Base-by-base conservation (phyloP, 2,888 invertebrate genomes). In the Altica lythri region DNA sequence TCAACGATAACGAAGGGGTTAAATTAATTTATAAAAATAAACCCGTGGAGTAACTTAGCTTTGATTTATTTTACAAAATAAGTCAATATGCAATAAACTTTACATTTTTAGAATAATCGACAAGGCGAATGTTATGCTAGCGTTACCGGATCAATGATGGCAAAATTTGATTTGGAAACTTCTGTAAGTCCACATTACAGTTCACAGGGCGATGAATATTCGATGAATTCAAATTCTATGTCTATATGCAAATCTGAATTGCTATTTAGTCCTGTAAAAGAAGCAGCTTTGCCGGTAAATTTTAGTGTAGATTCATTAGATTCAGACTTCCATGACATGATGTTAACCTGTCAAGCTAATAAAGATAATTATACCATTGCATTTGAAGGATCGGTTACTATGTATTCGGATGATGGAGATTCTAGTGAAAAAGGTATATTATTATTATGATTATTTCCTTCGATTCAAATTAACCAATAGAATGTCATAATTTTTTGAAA, bases 351-450 rank as follows among this genome's bases (percentile, higher is more conserved):
- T 76, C 90, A 90, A 78, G 89, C 92, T 59, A 92, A 93, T 76
- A 93, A 94, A 80, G 90, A 93, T 77, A 95, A 95, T 79, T 95
- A 95, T 75, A 95, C 94, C 61, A 93, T 95, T 71, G 94, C 94
- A 64, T 95, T 95, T 70, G 93, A 94, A 79, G 94, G 92, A 71
- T 90, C 90, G 69, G 81, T 87, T 67, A 87, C 89, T 62, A 86
- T 88, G 80, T 90, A 89, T 76, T 90, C 91, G 47, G 92, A 92
- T 77, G 90, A 89, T 74, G 89, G 88, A 72, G 89, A 88, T 78
- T 88, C 86, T 76, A 78, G 78, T 61, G 79, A 78, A 59, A 75
- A 72, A 50, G 75, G 76, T 77, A 65, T 55, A 53, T 46, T 12
- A n/a, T n/a, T n/a, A n/a, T n/a, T n/a, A n/a, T n/a, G n/a, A n/a